phyloP scores from a whole-genome alignment of 2,888 invertebrate genomes.

The Lasioglossum lativentre region DNA sequence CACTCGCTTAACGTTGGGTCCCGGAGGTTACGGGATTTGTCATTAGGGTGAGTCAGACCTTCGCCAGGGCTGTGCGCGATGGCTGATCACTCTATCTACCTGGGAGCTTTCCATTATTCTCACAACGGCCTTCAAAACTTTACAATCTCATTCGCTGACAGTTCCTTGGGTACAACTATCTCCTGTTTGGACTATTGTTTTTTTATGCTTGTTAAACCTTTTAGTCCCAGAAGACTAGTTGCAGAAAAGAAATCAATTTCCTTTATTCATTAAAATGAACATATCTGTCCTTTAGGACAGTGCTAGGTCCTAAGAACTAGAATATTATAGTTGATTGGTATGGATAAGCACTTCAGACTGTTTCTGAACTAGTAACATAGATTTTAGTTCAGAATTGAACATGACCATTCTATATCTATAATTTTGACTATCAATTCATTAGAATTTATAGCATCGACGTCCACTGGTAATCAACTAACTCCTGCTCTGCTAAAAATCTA shows the following conservation, averaged over 20 bases:
- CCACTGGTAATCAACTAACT: too few species aligned
- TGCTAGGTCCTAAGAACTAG: not conserved
- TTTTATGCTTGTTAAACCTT: not conserved
- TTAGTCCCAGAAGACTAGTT: not conserved
- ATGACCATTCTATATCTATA: not conserved
- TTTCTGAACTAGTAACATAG: too few species aligned
- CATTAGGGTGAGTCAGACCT: constrained; percentile 12
- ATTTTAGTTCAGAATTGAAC: too few species aligned
- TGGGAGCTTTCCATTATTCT: not conserved
- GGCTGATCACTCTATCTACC: not conserved
- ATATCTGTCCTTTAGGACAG: too few species aligned
- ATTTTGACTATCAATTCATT: too few species aligned
- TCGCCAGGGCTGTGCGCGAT: not conserved
- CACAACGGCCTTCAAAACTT: not conserved
- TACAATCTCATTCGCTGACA: not conserved
- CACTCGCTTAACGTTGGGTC: constrained; percentile 23
- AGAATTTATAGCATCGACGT: not conserved
- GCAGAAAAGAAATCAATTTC: not conserved
- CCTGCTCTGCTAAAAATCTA: not conserved
- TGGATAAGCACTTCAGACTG: not conserved
- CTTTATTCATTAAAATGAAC: not conserved
- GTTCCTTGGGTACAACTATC: not conserved
- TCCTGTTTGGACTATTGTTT: not conserved
- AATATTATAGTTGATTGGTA: not conserved
- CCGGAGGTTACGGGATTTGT: constrained; percentile 14